Percentiles rank a stretch among this genome's conserved stretches.
These are phyloP conservation scores for Aphelenchoides bicaudatus DNA, from an alignment of 2,888 invertebrate species.

Conservation along the genomic window DNA sequence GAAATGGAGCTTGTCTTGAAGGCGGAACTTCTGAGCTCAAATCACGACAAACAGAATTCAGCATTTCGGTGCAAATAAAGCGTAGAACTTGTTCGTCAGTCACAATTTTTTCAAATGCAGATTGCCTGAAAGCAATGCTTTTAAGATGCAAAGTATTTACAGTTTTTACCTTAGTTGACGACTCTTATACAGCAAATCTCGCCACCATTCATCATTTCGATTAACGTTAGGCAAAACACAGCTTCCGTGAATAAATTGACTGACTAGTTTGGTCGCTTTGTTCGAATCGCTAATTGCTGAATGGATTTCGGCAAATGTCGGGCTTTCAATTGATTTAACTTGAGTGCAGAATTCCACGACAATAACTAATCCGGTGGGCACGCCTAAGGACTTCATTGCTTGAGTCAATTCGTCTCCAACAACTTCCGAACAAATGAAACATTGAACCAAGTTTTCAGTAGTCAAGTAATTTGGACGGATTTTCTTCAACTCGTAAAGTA, in stretches of 20 bases:
- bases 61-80: slow-evolving; percentile 15
- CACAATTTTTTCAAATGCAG: neutral
- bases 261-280: neutral
- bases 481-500: neutral
- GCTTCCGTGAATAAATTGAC: neutral
- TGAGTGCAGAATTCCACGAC: slow-evolving; percentile 13
- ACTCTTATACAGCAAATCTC: neutral
- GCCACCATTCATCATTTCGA: slow-evolving; percentile 16
- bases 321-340: neutral
- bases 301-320: slow-evolving; percentile 14
- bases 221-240: neutral
- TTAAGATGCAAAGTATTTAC: too few relatives aligned
- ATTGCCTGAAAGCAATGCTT: too few relatives aligned
- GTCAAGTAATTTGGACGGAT: slow-evolving; percentile 11
- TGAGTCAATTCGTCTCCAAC: neutral
- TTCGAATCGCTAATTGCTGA: slow-evolving; percentile 7
- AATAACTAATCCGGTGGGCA: neutral
- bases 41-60: neutral
- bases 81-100: slow-evolving; percentile 12
- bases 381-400: slow-evolving; percentile 3
- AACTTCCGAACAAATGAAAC: slow-evolving; percentile 9
- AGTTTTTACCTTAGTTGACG: too few relatives aligned
- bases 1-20: slow-evolving; percentile 12
- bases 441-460: slow-evolving; percentile 8
- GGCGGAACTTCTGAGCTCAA: slow-evolving; percentile 2